Base-by-base conservation (phyloP, 1,140 invertebrate species). In the Prorops nasuta region DNA sequence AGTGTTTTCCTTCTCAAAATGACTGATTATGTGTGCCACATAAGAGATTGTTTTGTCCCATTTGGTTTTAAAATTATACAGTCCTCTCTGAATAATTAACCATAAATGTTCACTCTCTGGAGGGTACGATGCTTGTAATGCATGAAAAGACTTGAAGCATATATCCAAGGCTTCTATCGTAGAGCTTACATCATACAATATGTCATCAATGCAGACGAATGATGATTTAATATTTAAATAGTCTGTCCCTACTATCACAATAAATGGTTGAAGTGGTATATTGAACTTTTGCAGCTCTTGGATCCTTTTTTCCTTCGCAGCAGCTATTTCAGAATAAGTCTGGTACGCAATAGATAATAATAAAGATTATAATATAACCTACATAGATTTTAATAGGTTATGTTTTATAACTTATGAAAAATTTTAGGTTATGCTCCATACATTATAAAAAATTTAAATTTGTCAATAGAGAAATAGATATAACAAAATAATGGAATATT, bases 71-170 rank as follows among this genome's bases (percentile, higher is more conserved):
- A 42, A 42, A 22, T 42, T 42, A 42, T 42, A 42, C 3, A 42
- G 22, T 42, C 24, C 40, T 22, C 21, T 19, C 24, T 42, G 40
- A 42, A 42, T 42, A 9, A 42, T 4, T 3, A 22, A 38, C 47
- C 39, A 49, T 22, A 49, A 9, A 43, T 43, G 47, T 10, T 43
- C 10, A 43, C 47, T 42, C 18, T 31, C 38, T 19, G 28, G 20
- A 8, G 47, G 47, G 22, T 42, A 49, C 18, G 14, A n/a, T 10
- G 38, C 38, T 9, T 17, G 10, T 9, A 49, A 24, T 9, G 35
- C 47, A 19, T 49, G 47, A 24, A 49, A 49, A n/a, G 37, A 2
- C 31, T 49, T 49, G 17, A 49, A 49, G 20, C 39, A 49, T 19
- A 49, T 10, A 31, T 43, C 39, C 17, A 49, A 17, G n/a, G 47